Evolutionary conservation across 2,888 invertebrate species (phyloP), one percentile per base, ranked within the genome.

Genomic region (Alcis repandata): DNA sequence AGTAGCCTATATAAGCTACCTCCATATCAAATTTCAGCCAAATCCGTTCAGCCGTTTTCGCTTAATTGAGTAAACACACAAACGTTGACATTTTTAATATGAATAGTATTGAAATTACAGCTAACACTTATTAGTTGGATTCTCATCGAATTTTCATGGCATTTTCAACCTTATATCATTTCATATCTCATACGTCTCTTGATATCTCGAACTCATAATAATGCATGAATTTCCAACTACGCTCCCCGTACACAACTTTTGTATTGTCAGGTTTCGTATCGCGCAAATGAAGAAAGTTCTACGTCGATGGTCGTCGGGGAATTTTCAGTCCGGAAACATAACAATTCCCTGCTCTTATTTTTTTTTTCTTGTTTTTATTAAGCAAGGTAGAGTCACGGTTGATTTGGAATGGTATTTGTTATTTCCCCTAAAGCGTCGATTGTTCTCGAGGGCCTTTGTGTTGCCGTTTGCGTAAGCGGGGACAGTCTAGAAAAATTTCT

Each of bases 341-440:
- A 56, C 56, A 56, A 36, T 56, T 33, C 54, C 33, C 75, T 72
- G 70, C 70, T 71, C 70, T 71, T 62, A 69, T 78, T 79, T 40
- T 78, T 79, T 40, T 80, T 78, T 85, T 77, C 74, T 83, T 83
- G 51, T 53, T 65, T 67, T 67, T 64, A 78, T 76, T 78, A 77
- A 77, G 71, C 79, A 75, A 78, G 76, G 78, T 74, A 78, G 67
- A 74, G 76, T 76, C 78, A 80, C 83, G 84, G 77, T 79, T 87
- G 87, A 88, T 88, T 88, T 84, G 88, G 81, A 82, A 74, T 75
- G 80, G 76, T 77, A 77, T 83, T 84, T 85, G 83, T 86, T 85
- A 73, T 84, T 82, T 80, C 71, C 75, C 82, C 77, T 66, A 46
- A 71, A 75, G 76, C 77, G 73, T 69, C 77, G 72, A 82, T 80